Percentiles rank a stretch among this genome's conserved stretches.
These are phyloP conservation scores for Apostichopus japonicus DNA, from an alignment of 35 echinoderm and acorn worm species.

Conservation along the genomic window DNA sequence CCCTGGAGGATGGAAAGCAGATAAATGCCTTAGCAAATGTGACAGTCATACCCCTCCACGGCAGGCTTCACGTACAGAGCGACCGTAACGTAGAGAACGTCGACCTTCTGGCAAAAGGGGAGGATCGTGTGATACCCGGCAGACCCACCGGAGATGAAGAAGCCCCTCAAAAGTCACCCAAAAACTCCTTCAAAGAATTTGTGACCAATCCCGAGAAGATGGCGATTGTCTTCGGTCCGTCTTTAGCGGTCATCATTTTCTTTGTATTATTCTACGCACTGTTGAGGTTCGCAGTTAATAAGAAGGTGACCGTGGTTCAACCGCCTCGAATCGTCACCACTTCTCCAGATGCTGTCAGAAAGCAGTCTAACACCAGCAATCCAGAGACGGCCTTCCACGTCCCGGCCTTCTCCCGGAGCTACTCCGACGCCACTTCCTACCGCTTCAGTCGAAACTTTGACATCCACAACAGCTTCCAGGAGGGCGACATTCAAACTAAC, in stretches of 20 bases:
- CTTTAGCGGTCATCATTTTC: slow-evolving; percentile 32
- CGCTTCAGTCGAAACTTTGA: slow-evolving; percentile 44
- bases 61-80: not conserved
- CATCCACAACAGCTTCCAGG: slow-evolving; percentile 37
- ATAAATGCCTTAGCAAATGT: not conserved
- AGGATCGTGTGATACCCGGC: too few species aligned
- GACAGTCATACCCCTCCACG: not conserved
- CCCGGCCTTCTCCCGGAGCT: slow-evolving; percentile 28
- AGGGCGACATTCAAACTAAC: not conserved
- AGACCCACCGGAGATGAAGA: not conserved
- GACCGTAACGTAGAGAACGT: not conserved
- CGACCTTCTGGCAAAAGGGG: not conserved
- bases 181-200: not conserved
- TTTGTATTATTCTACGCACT: slow-evolving; percentile 13
- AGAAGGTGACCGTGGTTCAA: not conserved
- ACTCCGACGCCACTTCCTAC: slow-evolving; percentile 29
- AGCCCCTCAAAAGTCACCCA: not conserved
- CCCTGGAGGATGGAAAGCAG: slow-evolving; percentile 3
- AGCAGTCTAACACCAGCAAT: not conserved
- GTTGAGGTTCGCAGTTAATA: not conserved
- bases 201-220: slow-evolving; percentile 21
- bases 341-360: not conserved
- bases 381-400: not conserved
- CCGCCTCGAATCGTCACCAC: not conserved
- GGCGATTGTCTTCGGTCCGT: slow-evolving; percentile 17